Conservation (phyloP, 2,888 invertebrate species). For the Campoplex capitator region DNA sequence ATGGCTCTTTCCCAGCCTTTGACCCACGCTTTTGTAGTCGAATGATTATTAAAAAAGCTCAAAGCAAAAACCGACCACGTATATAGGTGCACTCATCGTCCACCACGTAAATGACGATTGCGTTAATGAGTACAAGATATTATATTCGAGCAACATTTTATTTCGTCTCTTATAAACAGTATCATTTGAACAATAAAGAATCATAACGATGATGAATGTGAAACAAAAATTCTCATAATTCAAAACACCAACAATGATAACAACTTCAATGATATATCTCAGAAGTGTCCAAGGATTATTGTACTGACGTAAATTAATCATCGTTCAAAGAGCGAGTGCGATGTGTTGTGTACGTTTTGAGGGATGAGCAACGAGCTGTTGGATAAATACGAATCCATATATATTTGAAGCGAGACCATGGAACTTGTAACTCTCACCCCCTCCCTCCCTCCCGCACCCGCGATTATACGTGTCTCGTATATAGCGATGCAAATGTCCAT, state of each 20-base stretch:
- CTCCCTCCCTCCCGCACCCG: too few species aligned
- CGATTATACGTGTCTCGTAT: background rate
- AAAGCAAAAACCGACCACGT: background rate
- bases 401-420: background rate
- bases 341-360: background rate
- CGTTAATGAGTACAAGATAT: background rate
- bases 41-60: conserved; percentile 1
- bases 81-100: background rate
- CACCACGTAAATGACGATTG: background rate
- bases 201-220: background rate
- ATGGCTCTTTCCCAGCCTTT: background rate
- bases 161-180: background rate
- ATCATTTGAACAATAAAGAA: too few species aligned
- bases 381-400: background rate
- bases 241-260: background rate
- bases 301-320: conserved; percentile 1
- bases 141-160: background rate
- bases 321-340: background rate
- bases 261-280: background rate
- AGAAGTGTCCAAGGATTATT: background rate
- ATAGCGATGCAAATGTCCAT: background rate
- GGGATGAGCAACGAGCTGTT: background rate
- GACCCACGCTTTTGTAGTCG: conserved; percentile 6
- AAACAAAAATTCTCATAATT: too few species aligned
- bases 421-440: background rate